phyloP scores from a whole-genome alignment of 2,113 vertebrate genomes.

The Tinamus guttatus region DNA sequence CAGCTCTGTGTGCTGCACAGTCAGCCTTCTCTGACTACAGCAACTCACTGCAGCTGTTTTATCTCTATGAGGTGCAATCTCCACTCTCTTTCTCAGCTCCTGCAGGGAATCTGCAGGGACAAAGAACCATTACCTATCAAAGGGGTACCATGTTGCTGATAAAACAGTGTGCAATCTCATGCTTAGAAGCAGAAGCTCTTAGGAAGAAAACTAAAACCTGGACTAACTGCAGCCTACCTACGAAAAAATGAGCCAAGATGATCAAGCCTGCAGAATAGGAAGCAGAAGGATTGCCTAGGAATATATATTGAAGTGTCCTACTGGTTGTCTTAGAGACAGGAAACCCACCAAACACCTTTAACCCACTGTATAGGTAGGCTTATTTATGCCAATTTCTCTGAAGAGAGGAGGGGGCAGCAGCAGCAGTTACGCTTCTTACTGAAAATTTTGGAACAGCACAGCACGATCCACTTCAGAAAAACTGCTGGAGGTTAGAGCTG shows the following conservation, averaged over 20 bases:
- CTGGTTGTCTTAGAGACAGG: neutral
- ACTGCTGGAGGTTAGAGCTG: neutral
- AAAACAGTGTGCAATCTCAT: neutral
- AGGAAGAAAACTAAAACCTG: neutral
- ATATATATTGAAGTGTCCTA: neutral
- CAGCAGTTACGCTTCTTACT: neutral
- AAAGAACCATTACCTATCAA: neutral
- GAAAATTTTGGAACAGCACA: neutral
- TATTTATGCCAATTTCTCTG: neutral
- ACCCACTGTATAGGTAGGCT: fast-evolving
- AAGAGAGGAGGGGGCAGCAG: neutral
- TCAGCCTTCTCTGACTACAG: neutral
- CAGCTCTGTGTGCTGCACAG: neutral
- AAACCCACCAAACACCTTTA: neutral
- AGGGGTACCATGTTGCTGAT: neutral
- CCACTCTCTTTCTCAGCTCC: neutral
- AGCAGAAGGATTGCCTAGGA: neutral
- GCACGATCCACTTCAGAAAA: neutral
- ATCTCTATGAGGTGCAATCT: neutral
- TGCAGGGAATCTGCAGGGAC: neutral
- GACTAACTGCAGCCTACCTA: neutral
- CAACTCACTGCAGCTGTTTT: neutral
- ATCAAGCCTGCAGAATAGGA: neutral
- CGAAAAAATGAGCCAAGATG: neutral
- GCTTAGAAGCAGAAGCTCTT: neutral